phyloP scores from a whole-genome alignment of 1,140 invertebrate genomes.

The Caenorhabditis remanei region DNA sequence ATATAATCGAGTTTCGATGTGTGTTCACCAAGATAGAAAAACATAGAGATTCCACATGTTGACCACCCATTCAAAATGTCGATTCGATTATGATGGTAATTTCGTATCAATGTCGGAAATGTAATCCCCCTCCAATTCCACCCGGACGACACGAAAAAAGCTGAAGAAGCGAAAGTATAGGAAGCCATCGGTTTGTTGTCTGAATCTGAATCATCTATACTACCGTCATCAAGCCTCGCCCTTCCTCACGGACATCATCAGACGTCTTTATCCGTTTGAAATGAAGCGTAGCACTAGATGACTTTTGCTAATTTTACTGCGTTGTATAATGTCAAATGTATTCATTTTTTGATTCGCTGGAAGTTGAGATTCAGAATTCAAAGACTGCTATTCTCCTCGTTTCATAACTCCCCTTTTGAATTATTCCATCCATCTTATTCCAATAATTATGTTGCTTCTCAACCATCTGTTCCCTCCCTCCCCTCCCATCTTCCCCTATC shows the following conservation, averaged over 20 bases:
- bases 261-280: conserved; percentile 34
- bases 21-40: background rate
- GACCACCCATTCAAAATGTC: conserved; percentile 45
- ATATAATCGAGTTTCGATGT: background rate
- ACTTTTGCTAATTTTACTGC: background rate
- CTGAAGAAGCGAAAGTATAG: conserved; percentile 26
- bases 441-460: conserved; percentile 18
- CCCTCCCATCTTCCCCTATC: background rate
- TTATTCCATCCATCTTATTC: conserved; percentile 14
- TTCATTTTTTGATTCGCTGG: too few relatives aligned
- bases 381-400: background rate
- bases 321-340: background rate
- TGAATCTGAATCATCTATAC: conserved; percentile 37
- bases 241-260: conserved; percentile 8
- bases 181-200: conserved; percentile 38
- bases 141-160: conserved; percentile 10
- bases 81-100: conserved; percentile 54
- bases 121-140: conserved; percentile 3
- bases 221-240: conserved; percentile 35
- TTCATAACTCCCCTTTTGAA: background rate
- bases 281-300: conserved; percentile 33
- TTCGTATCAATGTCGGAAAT: conserved; percentile 56
- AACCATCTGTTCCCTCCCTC: conserved; percentile 5
- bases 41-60: conserved; percentile 12
- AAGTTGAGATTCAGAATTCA: too few relatives aligned